Evolutionary conservation across 2,113 vertebrate species (phyloP), one percentile per base, ranked within the genome.

Genomic region (Rhynchomys soricoides): DNA sequence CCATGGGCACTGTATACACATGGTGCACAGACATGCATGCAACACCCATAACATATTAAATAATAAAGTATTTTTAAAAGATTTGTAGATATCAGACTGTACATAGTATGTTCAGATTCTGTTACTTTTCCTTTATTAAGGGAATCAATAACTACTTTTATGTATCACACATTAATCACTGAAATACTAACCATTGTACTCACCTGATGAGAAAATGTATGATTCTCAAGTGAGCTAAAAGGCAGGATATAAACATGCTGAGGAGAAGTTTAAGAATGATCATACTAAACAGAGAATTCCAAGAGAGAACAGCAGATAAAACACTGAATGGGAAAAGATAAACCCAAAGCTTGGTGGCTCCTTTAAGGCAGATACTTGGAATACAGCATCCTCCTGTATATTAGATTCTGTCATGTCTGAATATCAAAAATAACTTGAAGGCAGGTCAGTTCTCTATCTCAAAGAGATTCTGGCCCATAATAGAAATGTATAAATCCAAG

Each of bases 391-490:
- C n/a, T 34, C 52, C 45, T 55, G 57, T 71, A 0, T 31, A 4
- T 37, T 68, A 68, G 55, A 40, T 52, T 17, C 22, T 70, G 5
- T 48, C 50, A n/a, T 13, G 0, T 24, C 19, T 66, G 79, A 91
- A 93, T 66, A 57, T 26, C 8, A 86, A 17, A 85, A 92, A 31
- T 77, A 73, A 90, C 22, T n/a, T 57, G 37, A 62, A 94, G 91
- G 40, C 31, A 70, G 3, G 45, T 5, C 50, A 74, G 34, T 64
- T 29, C 3, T 75, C 71, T 62, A 50, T 66, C 77, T 96, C 8
- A 1, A 55, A 37, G 66, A 88, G 12, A 90, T 66, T 86, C 22
- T 24, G 64, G 21, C 3, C n/a, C 21, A 71, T 17, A 26, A 57
- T n/a, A 50, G 50, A n/a, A 86, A 13, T 48, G 55, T 62, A 43